Conservation (phyloP, 2,888 invertebrate genomes). For the Drosophila rellima region DNA sequence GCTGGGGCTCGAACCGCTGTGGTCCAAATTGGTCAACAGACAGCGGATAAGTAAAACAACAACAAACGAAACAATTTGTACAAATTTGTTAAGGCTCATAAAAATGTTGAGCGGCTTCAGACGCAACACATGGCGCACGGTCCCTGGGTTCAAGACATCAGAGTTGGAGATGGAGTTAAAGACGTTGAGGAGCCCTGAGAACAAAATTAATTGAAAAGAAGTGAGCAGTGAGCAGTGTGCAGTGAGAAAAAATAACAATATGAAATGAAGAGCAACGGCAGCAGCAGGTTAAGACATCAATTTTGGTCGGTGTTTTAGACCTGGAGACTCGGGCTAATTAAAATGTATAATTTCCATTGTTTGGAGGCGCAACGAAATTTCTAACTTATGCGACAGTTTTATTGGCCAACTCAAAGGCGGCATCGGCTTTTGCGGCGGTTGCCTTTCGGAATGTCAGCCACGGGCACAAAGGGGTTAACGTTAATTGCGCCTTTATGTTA, state of each 20-base stretch:
- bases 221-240: slow-evolving; percentile 40
- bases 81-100: slow-evolving; percentile 78
- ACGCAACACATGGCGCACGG: slow-evolving; percentile 67
- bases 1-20: slow-evolving; percentile 26
- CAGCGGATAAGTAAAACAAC: slow-evolving; percentile 21
- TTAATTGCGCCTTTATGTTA: slow-evolving; percentile 76
- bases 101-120: slow-evolving; percentile 62
- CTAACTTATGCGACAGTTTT: slow-evolving; percentile 80
- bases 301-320: slow-evolving; percentile 22
- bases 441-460: slow-evolving; percentile 45
- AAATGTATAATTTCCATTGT: slow-evolving; percentile 70
- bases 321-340: slow-evolving; percentile 41
- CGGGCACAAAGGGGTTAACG: slow-evolving; percentile 76
- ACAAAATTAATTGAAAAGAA: slow-evolving; percentile 66
- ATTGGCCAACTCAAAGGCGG: slow-evolving; percentile 59
- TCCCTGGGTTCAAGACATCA: neutral
- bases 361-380: slow-evolving; percentile 63
- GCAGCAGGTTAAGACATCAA: slow-evolving; percentile 64
- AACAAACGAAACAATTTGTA: slow-evolving; percentile 66
- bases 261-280: slow-evolving; percentile 21
- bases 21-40: slow-evolving; percentile 66
- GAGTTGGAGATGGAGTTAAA: neutral
- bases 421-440: slow-evolving; percentile 39
- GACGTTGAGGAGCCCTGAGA: slow-evolving; percentile 52
- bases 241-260: slow-evolving; percentile 4